Conservation (phyloP, 2,797 vertebrate genomes). For the Graptemys geographica region DNA sequence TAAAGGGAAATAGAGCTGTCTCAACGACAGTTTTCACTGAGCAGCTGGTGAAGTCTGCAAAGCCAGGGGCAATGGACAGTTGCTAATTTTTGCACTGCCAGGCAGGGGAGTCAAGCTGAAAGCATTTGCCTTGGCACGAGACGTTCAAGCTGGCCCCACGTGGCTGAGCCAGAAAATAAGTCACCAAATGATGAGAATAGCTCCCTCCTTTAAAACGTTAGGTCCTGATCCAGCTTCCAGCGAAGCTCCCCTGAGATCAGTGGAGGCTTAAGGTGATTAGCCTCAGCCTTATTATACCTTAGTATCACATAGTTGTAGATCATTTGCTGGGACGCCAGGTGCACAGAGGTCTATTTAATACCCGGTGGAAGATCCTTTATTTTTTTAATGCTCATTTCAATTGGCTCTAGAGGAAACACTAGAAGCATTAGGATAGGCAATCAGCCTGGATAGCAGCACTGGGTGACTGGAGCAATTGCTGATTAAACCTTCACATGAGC, state of each 20-base stretch:
- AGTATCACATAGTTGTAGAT: background rate
- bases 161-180: background rate
- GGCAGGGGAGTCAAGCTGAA: background rate
- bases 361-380: slow-evolving; percentile 3
- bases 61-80: background rate
- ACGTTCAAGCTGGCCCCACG: background rate
- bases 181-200: background rate
- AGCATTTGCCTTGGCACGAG: background rate
- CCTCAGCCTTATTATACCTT: background rate
- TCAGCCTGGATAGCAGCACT: slow-evolving; percentile 11
- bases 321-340: slow-evolving; percentile 31
- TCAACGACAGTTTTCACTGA: background rate
- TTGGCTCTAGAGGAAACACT: slow-evolving; percentile 2
- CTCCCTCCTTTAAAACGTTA: background rate
- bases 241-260: background rate
- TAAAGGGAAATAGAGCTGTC: background rate
- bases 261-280: background rate
- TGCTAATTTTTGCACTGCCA: background rate
- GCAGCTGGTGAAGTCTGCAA: background rate
- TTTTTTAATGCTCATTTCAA: slow-evolving; percentile 37
- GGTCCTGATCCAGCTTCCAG: background rate
- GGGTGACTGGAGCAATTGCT: background rate
- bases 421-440: slow-evolving; percentile 8
- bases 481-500: slow-evolving; percentile 15
- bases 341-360: slow-evolving; percentile 10